Conservation (phyloP, 1,140 invertebrate genomes). For the Drosophila miranda region DNA sequence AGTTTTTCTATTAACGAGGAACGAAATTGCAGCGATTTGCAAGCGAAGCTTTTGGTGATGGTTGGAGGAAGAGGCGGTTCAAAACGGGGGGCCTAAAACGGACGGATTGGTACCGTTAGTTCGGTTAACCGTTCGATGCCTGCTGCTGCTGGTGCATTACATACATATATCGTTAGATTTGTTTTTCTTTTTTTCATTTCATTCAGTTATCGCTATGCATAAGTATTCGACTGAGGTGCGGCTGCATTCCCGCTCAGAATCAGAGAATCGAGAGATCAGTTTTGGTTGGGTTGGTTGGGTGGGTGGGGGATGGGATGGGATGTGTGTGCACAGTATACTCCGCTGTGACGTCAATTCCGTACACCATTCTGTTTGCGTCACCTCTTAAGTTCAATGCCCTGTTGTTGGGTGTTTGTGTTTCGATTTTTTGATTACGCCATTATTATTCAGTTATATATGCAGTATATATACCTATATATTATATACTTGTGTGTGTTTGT, state of each 20-base stretch:
- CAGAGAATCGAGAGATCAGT: slow-evolving; percentile 43
- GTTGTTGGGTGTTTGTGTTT: slow-evolving; percentile 9
- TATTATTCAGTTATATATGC: slow-evolving; percentile 56
- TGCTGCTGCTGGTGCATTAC: slow-evolving; percentile 34
- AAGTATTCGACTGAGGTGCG: slow-evolving; percentile 50
- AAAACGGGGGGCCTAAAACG: slow-evolving; percentile 45
- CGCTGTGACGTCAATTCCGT: slow-evolving; percentile 4
- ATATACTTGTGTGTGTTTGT: slow-evolving; percentile 5
- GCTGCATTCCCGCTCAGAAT: slow-evolving; percentile 2
- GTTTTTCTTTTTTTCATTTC: slow-evolving; percentile 13
- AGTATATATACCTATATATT: slow-evolving; percentile 29
- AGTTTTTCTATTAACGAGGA: not conserved
- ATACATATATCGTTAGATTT: not conserved
- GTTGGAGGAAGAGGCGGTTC: slow-evolving; percentile 5
- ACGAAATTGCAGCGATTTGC: slow-evolving; percentile 22
- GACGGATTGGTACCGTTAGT: slow-evolving; percentile 47
- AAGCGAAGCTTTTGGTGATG: slow-evolving; percentile 21
- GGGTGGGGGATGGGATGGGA: too few species aligned
- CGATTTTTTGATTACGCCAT: slow-evolving; percentile 61
- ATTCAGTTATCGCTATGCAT: slow-evolving; percentile 38
- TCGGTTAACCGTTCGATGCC: slow-evolving; percentile 50
- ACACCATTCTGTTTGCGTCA: slow-evolving; percentile 2
- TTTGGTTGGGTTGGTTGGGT: slow-evolving; percentile 14
- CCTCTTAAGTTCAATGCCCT: not conserved
- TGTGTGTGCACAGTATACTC: slow-evolving; percentile 2